Percentiles rank a stretch among this genome's conserved stretches.
These are phyloP conservation scores for Malacosoma neustria DNA, from an alignment of 2,888 invertebrate species.

Conservation along the genomic window DNA sequence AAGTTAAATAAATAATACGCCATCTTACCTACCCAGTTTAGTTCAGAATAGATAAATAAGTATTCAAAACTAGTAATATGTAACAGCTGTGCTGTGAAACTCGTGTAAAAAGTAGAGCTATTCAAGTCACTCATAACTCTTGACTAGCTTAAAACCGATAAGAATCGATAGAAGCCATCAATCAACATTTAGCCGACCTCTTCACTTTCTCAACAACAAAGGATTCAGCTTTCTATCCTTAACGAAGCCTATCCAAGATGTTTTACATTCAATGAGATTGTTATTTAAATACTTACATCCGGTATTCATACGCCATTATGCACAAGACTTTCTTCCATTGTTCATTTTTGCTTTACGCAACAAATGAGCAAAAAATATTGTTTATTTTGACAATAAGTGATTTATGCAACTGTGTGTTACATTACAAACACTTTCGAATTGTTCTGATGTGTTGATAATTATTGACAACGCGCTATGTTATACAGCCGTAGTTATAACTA, in stretches of 20 bases:
- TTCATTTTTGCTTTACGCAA: constrained; percentile 19
- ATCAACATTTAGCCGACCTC: constrained; percentile 30
- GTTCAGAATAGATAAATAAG: too few species aligned
- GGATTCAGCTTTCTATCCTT: constrained; percentile 50
- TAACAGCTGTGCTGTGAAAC: too few species aligned
- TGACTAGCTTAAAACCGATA: too few species aligned
- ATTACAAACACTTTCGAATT: constrained; percentile 3
- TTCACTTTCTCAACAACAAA: constrained; percentile 55
- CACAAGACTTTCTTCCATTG: constrained; percentile 22
- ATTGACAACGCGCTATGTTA: not conserved
- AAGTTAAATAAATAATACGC: too few species aligned
- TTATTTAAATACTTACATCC: constrained; percentile 5
- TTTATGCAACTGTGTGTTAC: constrained; percentile 15
- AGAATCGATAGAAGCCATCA: constrained; percentile 22
- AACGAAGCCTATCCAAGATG: constrained; percentile 20
- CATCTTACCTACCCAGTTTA: too few species aligned
- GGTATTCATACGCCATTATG: constrained; percentile 9
- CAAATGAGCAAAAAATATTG: constrained; percentile 2
- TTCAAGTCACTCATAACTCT: too few species aligned
- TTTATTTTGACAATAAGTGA: constrained; percentile 2
- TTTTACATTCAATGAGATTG: constrained; percentile 41
- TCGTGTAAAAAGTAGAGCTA: too few species aligned
- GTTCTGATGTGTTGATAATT: not conserved
- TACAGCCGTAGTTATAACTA: too few species aligned
- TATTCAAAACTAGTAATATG: too few species aligned